Conservation (phyloP, 2,113 vertebrate genomes). For the Saccopteryx bilineata region DNA sequence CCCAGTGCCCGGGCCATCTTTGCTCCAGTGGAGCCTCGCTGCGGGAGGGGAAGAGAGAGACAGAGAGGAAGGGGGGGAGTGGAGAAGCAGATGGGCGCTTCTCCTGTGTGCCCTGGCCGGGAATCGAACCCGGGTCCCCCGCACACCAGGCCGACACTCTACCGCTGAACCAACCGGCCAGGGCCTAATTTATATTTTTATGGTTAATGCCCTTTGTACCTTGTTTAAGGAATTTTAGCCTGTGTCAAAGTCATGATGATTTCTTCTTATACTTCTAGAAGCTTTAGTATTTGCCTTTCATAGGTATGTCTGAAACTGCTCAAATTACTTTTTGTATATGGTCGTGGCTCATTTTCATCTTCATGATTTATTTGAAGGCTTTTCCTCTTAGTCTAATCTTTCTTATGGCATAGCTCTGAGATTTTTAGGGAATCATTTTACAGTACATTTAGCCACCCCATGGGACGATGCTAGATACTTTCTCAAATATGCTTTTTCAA, state of each 20-base stretch:
- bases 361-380: neutral
- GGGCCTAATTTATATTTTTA: neutral
- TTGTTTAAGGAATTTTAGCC: neutral
- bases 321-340: neutral
- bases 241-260: neutral
- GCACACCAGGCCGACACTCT: too few species aligned
- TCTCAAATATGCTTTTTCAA: neutral
- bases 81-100: too few species aligned
- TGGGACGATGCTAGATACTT: neutral
- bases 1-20: too few species aligned
- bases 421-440: neutral
- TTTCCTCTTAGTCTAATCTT: neutral
- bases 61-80: too few species aligned
- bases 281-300: slow-evolving; percentile 5
- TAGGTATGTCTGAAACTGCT: neutral
- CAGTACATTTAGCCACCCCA: neutral
- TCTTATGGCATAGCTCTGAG: neutral
- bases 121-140: too few species aligned
- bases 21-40: too few species aligned
- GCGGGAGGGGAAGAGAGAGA: too few species aligned
- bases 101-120: too few species aligned
- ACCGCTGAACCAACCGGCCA: too few species aligned
- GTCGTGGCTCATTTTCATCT: neutral
- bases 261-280: neutral
- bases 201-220: neutral